phyloP scores from a whole-genome alignment of 2,797 vertebrate species.

The Benthosema pterotum region DNA sequence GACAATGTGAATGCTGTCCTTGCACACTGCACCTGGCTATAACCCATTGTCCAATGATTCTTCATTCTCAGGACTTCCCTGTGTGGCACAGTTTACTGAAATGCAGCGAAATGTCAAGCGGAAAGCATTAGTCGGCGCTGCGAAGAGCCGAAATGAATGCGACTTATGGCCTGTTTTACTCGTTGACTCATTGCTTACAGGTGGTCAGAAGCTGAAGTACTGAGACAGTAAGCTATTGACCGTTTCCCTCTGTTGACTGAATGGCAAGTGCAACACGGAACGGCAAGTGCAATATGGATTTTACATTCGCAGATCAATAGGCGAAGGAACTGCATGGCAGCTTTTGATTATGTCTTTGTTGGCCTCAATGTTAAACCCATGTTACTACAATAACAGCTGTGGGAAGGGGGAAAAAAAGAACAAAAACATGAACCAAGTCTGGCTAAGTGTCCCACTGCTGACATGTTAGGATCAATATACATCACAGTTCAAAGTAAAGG shows the following conservation, averaged over 20 bases:
- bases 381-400: neutral
- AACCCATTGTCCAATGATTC: too few species aligned
- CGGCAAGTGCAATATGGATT: slow-evolving; percentile 3
- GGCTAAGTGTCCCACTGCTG: neutral
- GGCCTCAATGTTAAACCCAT: neutral
- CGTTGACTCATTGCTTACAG: slow-evolving; percentile 24
- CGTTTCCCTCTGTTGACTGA: slow-evolving; percentile 12
- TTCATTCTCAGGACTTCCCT: too few species aligned
- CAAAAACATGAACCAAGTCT: neutral
- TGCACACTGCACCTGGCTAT: too few species aligned
- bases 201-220: slow-evolving; percentile 6
- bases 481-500: neutral
- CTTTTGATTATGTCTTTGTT: neutral
- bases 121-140: too few species aligned
- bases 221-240: slow-evolving; percentile 8
- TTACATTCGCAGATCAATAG: neutral
- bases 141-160: neutral
- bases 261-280: slow-evolving; percentile 2
- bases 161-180: slow-evolving; percentile 14
- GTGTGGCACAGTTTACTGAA: too few species aligned
- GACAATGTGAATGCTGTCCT: too few species aligned
- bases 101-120: too few species aligned
- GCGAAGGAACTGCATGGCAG: neutral
- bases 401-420: neutral
- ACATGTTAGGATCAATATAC: slow-evolving; percentile 1